phyloP scores from a whole-genome alignment of 2,113 vertebrate species.

The Cololabis saira region DNA sequence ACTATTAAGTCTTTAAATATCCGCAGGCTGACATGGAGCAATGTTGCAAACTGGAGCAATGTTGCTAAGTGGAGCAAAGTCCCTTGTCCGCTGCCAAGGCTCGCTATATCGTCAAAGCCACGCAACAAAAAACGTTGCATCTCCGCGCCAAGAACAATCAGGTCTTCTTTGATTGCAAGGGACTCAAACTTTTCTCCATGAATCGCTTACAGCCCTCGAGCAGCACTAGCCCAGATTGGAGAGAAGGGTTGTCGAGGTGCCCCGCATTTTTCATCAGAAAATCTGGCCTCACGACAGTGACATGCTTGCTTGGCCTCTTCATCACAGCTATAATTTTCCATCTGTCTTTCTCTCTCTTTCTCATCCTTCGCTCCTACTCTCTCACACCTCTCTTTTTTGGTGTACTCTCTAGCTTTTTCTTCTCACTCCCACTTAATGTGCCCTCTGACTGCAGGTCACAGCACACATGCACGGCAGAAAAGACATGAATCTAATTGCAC shows the following conservation, averaged over 20 bases:
- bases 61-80: constrained; percentile 58
- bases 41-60: constrained; percentile 55
- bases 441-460: constrained; percentile 49
- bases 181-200: constrained; percentile 16
- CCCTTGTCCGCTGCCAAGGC: constrained; percentile 43
- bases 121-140: constrained; percentile 35
- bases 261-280: constrained; percentile 40
- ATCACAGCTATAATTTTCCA: constrained; percentile 12
- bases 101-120: constrained; percentile 33
- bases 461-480: constrained; percentile 26
- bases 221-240: constrained; percentile 6
- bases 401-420: constrained; percentile 20
- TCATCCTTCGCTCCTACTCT: neutral
- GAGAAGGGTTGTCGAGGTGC: constrained; percentile 34
- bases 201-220: constrained; percentile 1
- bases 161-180: constrained; percentile 1
- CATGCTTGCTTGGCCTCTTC: constrained; percentile 10
- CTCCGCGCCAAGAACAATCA: constrained; percentile 45
- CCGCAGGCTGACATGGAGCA: constrained; percentile 22
- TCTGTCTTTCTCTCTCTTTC: neutral
- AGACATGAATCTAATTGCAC: constrained; percentile 38
- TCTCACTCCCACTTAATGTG: constrained; percentile 31
- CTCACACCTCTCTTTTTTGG: constrained; percentile 8
- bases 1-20: constrained; percentile 1
- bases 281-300: constrained; percentile 9